Percentiles rank a stretch among this genome's conserved stretches.
Conservation (phyloP, 2,113 vertebrate species). For the Merops nubicus region DNA sequence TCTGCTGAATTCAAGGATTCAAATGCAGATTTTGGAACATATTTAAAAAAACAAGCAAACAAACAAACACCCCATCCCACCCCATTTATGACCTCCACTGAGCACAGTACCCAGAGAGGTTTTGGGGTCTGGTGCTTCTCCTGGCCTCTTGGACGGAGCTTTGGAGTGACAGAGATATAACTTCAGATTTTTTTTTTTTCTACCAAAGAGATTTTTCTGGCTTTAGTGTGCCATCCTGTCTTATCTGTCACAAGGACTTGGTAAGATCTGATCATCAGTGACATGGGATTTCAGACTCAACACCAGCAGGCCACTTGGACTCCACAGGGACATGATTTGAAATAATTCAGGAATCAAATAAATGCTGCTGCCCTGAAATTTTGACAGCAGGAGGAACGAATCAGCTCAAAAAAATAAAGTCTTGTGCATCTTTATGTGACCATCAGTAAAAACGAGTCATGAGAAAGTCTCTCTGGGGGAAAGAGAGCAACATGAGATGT, state of each 20-base stretch:
- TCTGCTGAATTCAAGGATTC: background rate
- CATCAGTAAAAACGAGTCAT: background rate
- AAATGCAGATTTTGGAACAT: background rate
- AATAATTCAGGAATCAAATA: background rate
- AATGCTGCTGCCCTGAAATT: background rate
- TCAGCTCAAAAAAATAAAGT: background rate
- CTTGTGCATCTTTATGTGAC: background rate
- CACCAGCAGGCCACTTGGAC: accelerated
- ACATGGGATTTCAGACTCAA: background rate
- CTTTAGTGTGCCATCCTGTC: background rate
- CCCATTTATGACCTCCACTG: accelerated
- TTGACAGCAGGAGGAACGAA: background rate
- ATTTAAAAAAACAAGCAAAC: background rate
- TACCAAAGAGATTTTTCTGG: background rate
- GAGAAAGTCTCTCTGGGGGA: background rate
- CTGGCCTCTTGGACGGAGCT: background rate
- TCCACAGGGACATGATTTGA: background rate
- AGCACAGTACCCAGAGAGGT: background rate
- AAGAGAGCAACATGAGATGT: background rate
- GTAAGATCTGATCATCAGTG: background rate
- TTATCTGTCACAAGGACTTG: background rate
- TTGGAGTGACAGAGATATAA: accelerated
- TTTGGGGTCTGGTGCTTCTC: background rate
- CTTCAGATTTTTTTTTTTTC: background rate
- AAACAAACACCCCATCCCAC: too few relatives aligned